Evolutionary conservation across 2,113 vertebrate species (phyloP).

Genomic region (Indri indri): DNA sequence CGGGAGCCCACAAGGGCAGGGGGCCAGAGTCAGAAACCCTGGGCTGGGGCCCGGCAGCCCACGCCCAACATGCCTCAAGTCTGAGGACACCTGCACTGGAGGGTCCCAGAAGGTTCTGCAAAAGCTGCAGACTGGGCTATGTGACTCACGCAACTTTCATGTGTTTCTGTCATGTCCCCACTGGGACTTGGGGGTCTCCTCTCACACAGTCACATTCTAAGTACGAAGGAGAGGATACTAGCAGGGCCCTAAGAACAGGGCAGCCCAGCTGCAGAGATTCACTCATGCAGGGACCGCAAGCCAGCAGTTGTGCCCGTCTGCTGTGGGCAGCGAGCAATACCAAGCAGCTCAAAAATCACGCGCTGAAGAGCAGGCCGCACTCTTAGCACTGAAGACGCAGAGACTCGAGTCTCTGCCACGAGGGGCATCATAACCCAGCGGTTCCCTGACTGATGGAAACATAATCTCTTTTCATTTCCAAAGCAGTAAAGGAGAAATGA

Average conservation of each 20-base stretch:
- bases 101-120: background rate
- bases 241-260: too few species aligned
- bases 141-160: too few species aligned
- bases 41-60: background rate
- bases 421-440: fast-evolving
- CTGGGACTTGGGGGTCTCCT: background rate
- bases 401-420: background rate
- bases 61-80: background rate
- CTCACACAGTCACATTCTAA: fast-evolving
- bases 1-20: fast-evolving
- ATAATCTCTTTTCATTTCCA: background rate
- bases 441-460: too few species aligned
- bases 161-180: background rate
- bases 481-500: background rate
- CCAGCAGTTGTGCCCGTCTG: too few species aligned
- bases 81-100: fast-evolving
- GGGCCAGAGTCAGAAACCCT: background rate
- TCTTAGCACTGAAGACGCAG: too few species aligned
- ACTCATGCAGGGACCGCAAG: too few species aligned
- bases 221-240: background rate
- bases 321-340: too few species aligned
- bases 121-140: background rate
- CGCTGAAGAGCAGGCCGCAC: too few species aligned
- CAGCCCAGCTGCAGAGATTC: background rate
- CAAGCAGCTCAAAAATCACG: too few species aligned